Evolutionary conservation across 92 coral and sea anemone species (phyloP).

Genomic region (Paragorgia papillata): DNA sequence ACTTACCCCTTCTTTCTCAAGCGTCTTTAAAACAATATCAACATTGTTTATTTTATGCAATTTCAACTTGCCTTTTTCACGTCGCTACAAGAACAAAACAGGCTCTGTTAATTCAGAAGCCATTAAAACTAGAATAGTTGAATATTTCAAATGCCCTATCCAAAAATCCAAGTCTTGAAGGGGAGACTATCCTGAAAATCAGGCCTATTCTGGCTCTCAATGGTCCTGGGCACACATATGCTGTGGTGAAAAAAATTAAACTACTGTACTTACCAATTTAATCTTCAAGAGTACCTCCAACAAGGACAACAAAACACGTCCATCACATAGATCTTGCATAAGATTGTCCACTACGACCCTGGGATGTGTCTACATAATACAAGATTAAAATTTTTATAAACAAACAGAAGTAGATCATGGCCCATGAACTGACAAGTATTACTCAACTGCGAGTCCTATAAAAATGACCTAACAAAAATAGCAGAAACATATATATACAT

Average conservation of each 20-base stretch:
- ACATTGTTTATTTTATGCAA: conserved; percentile 87
- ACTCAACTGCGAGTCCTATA: no score
- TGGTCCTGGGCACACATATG: no score
- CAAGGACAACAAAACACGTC: conserved; percentile 69
- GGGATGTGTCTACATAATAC: conserved; percentile 60
- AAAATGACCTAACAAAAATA: no score
- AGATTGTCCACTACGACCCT: conserved; percentile 66
- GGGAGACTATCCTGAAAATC: no score
- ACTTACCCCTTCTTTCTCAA: conserved; percentile 83
- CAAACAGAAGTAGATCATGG: no score
- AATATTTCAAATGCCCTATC: background rate
- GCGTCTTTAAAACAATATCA: conserved; percentile 65
- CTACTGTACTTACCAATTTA: conserved; percentile 68
- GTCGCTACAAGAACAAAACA: conserved; percentile 50
- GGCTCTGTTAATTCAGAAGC: no score
- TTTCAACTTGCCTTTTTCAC: conserved; percentile 88
- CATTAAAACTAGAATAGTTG: no score
- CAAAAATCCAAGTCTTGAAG: background rate
- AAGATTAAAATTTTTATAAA: no score
- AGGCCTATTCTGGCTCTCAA: no score
- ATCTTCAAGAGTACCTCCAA: conserved; percentile 74
- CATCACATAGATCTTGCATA: conserved; percentile 77
- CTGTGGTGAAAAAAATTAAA: no score
- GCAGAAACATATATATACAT: no score
- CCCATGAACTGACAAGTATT: no score